phyloP scores from a whole-genome alignment of 2,888 invertebrate species.

The Spodoptera exigua region DNA sequence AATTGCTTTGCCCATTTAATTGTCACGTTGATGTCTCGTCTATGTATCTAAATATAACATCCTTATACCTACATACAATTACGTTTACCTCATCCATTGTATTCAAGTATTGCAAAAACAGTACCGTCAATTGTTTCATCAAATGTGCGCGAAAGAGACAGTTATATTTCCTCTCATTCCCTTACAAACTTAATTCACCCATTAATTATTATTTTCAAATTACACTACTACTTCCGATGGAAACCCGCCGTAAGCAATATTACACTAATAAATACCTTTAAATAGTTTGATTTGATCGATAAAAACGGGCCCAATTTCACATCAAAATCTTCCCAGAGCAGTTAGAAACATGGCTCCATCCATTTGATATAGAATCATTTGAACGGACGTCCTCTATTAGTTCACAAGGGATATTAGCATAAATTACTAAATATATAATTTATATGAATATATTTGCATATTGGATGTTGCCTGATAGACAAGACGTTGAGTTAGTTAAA shows the following conservation, averaged over 20 bases:
- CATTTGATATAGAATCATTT: constrained; percentile 54
- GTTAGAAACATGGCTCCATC: constrained; percentile 54
- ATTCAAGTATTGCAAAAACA: neutral
- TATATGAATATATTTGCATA: constrained; percentile 58
- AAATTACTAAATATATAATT: constrained; percentile 61
- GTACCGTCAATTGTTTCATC: neutral
- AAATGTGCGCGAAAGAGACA: constrained; percentile 7
- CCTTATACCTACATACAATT: neutral
- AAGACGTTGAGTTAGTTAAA: constrained; percentile 46
- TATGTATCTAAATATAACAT: too few species aligned
- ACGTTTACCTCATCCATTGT: neutral
- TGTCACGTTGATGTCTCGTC: neutral
- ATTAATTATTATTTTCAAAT: constrained; percentile 35
- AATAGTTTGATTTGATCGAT: constrained; percentile 49
- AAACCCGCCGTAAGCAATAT: constrained; percentile 44
- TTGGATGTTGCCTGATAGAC: constrained; percentile 50
- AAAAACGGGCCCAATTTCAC: constrained; percentile 46
- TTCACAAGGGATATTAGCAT: constrained; percentile 73
- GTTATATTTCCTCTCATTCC: neutral
- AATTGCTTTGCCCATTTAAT: too few species aligned
- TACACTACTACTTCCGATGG: constrained; percentile 35
- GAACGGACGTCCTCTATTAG: constrained; percentile 81
- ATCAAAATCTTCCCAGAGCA: constrained; percentile 58
- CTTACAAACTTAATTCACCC: constrained; percentile 13
- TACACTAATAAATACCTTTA: constrained; percentile 54